Percentiles rank a stretch among this genome's conserved stretches.
Conservation (phyloP, 2,113 vertebrate genomes). For the Phylloscopus trochiloides region DNA sequence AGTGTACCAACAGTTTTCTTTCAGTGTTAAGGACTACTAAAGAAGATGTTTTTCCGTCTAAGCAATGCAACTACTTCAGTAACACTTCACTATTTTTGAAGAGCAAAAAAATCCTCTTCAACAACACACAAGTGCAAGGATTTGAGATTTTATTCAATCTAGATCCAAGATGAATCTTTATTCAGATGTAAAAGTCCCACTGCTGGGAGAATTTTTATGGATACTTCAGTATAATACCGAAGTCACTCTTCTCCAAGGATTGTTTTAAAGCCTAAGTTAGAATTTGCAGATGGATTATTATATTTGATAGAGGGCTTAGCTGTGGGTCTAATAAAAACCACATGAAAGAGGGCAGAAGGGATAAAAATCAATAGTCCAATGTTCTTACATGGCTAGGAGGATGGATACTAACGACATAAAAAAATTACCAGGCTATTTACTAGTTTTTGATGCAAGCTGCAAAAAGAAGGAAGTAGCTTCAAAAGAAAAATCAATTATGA, state of each 20-base stretch:
- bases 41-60: not conserved
- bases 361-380: not conserved
- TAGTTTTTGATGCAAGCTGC: not conserved
- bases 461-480: not conserved
- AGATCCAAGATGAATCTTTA: not conserved
- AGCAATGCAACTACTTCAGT: not conserved
- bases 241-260: not conserved
- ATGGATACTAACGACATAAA: not conserved
- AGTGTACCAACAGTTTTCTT: not conserved
- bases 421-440: not conserved
- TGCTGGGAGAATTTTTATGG: not conserved
- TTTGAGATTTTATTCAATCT: not conserved
- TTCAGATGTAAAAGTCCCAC: not conserved
- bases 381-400: not conserved
- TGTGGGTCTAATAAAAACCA: not conserved
- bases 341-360: not conserved
- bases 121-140: not conserved
- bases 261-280: not conserved
- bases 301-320: not conserved
- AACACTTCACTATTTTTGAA: not conserved
- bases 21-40: not conserved
- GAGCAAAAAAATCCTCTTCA: not conserved
- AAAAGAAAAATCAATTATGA: not conserved
- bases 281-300: slow-evolving; percentile 27
- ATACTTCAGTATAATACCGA: not conserved